A percentile compares a stretch with the other conserved stretches of the same genome.
phyloP scores from a whole-genome alignment of 1,140 invertebrate species.

The Diorhabda elongata region DNA sequence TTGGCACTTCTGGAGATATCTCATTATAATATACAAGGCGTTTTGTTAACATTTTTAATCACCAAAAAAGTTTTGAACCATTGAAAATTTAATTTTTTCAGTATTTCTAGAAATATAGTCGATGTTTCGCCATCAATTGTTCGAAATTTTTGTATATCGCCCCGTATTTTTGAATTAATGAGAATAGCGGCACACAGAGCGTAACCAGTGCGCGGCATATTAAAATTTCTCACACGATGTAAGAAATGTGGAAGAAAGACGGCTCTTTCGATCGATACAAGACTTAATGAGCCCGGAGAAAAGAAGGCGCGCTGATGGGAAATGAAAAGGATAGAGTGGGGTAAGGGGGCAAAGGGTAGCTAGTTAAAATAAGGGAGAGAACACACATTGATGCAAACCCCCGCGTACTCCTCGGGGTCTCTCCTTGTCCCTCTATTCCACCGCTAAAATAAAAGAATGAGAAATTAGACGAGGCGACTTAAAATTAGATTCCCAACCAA shows the following conservation, averaged over 20 bases:
- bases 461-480: constrained; percentile 7
- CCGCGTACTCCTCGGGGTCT: background rate
- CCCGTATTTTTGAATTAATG: constrained; percentile 25
- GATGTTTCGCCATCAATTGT: too few species aligned
- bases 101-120: too few species aligned
- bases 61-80: too few species aligned
- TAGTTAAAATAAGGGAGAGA: constrained; percentile 12
- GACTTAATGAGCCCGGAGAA: constrained; percentile 35
- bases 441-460: constrained; percentile 11
- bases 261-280: constrained; percentile 30
- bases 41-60: too few species aligned
- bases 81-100: too few species aligned
- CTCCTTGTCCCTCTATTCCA: background rate
- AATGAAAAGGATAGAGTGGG: constrained; percentile 23
- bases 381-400: constrained; percentile 3
- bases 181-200: constrained; percentile 20
- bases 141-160: background rate
- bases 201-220: constrained; percentile 28
- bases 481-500: constrained; percentile 1
- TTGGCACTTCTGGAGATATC: too few species aligned
- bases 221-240: constrained; percentile 32
- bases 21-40: too few species aligned
- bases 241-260: constrained; percentile 35
- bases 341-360: background rate
- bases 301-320: constrained; percentile 32